Base-by-base conservation (phyloP, 2,888 invertebrate species). In the Nomada goodeniana region DNA sequence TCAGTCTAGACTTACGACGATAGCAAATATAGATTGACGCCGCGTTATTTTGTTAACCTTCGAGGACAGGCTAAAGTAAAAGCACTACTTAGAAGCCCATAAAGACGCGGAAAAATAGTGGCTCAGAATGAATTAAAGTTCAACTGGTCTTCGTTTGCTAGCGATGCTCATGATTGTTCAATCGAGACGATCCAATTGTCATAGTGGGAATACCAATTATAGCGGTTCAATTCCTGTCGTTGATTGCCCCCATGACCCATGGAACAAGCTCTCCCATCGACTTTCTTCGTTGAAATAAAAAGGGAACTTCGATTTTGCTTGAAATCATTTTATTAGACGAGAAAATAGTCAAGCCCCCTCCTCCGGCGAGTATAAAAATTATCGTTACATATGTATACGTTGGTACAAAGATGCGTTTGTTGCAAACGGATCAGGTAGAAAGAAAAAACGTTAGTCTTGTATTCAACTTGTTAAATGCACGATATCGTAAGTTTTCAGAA, bases 121-220 rank as follows among this genome's bases (percentile, higher is more conserved):
- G 44, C 13, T 9, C 15, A 29, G 13, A 4, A n/a, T 9, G 29
- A 69, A 80, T 80, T 72, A 36, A 82, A 60, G 65, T 67, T 36
- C 55, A 61, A 20, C 75, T 36, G 15, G 20, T 42, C 52, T 15
- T 71, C 15, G 44, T 59, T 52, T 29, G n/a, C 50, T 23, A 57
- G 18, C 26, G 13, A 50, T 20, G 11, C 55, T 23, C 26, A 20
- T 20, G 26, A 57, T 70, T 59, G 18, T 23, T 26, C 59, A 73
- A 76, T 76, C 53, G 18, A 76, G 9, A 26, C 7, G 61, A 76
- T 42, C 23, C 80, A 82, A 79, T 82, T 82, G 61, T 52, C 42
- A 10, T 23, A 42, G n/a, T 20, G 23, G 50, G 18, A 59, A 18
- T 20, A 44, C 55, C 74, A 65, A 70, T 81, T 74, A 42, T 23